Percentiles rank a stretch among this genome's conserved stretches.
Conservation (phyloP, 2,797 vertebrate species). For the Pipistrellus kuhlii region DNA sequence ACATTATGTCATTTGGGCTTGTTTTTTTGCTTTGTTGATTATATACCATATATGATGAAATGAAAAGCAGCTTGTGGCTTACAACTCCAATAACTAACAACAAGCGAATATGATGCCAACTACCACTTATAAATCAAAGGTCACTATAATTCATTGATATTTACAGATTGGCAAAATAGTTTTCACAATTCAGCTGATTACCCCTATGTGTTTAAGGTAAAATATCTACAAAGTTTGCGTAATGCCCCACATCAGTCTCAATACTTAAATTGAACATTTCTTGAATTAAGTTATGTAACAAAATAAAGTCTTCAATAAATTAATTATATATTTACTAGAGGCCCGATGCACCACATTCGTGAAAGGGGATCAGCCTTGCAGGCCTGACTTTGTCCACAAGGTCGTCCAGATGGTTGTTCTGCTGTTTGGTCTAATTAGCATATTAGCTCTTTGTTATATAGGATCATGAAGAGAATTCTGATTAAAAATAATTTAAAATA, state of each 20-base stretch:
- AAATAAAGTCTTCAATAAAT: not conserved
- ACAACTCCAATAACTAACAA: conserved; percentile 70
- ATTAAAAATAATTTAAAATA: not conserved
- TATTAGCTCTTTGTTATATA: no score
- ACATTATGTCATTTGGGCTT: not conserved
- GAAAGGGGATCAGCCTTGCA: no score
- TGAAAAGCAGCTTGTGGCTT: conserved; percentile 59
- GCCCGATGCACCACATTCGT: no score
- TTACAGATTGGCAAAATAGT: conserved; percentile 65
- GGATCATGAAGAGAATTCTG: not conserved
- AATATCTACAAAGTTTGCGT: conserved; percentile 47
- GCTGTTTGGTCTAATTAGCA: no score
- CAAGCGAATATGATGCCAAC: conserved; percentile 28
- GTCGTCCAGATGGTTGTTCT: no score
- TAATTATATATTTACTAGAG: not conserved
- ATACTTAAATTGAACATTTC: conserved; percentile 46
- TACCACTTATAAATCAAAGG: conserved; percentile 63
- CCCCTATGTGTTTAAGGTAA: conserved; percentile 22
- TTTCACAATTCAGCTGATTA: conserved; percentile 50
- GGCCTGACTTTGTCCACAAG: no score
- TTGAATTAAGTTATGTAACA: not conserved
- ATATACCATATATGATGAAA: not conserved
- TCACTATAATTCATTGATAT: conserved; percentile 58
- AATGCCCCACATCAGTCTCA: conserved; percentile 30
- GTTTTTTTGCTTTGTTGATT: conserved; percentile 45